Percentiles rank a stretch among this genome's conserved stretches.
Evolutionary conservation across 2,888 invertebrate species (phyloP).

Genomic region (Perithous albicinctus): DNA sequence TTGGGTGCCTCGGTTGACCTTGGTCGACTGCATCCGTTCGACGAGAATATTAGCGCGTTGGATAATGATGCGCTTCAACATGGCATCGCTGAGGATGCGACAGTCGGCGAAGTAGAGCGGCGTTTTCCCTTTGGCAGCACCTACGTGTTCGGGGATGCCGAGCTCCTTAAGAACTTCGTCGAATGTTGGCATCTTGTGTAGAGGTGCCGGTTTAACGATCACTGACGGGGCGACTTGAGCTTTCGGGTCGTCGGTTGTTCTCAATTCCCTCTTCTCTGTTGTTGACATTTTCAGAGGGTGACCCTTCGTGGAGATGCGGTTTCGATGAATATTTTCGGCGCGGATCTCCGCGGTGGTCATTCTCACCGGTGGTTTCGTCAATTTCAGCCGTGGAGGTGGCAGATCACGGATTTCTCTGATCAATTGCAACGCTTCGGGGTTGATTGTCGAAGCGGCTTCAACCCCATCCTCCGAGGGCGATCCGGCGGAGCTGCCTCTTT

Average conservation of each 20-base stretch:
- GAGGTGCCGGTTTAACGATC: slow-evolving; percentile 26
- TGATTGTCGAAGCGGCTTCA: not conserved
- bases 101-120: slow-evolving; percentile 30
- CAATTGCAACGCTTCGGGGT: slow-evolving; percentile 12
- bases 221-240: slow-evolving; percentile 56
- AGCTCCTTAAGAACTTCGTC: slow-evolving; percentile 35
- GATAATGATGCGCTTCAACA: slow-evolving; percentile 14
- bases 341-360: slow-evolving; percentile 11
- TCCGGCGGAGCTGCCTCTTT: not conserved
- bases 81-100: slow-evolving; percentile 10
- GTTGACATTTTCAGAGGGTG: not conserved
- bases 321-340: not conserved
- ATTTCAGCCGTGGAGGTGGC: slow-evolving; percentile 30
- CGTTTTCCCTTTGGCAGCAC: not conserved
- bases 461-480: not conserved
- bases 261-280: not conserved
- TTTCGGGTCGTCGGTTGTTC: slow-evolving; percentile 2
- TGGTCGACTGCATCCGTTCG: slow-evolving; percentile 5
- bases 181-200: slow-evolving; percentile 21
- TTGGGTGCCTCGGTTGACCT: slow-evolving; percentile 34
- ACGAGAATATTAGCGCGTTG: slow-evolving; percentile 33
- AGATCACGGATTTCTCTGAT: slow-evolving; percentile 16
- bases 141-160: not conserved
- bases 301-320: not conserved
- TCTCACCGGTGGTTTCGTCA: slow-evolving; percentile 24